Evolutionary conservation across 2,888 invertebrate species (phyloP).

Genomic region (Cyaniris semiargus): DNA sequence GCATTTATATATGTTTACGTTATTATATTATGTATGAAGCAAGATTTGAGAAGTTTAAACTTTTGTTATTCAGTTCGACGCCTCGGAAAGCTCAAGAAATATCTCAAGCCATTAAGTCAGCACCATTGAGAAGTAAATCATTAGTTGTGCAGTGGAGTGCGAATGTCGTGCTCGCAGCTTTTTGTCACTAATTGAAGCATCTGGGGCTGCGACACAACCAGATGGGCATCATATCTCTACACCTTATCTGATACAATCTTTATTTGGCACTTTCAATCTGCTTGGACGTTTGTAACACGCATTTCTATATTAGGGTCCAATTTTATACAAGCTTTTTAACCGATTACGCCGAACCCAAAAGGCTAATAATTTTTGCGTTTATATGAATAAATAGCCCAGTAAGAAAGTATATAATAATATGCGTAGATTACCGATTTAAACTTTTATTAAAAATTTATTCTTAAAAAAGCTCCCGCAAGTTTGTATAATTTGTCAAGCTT

Average conservation of each 20-base stretch:
- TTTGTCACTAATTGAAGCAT: background rate
- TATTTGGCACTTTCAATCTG: constrained; percentile 33
- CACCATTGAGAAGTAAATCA: background rate
- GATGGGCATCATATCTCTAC: constrained; percentile 32
- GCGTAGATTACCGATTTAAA: too few species aligned
- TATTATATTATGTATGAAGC: background rate
- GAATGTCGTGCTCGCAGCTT: background rate
- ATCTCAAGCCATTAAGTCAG: background rate
- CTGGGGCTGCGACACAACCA: constrained; percentile 21
- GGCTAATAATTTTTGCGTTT: background rate
- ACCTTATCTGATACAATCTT: constrained; percentile 47
- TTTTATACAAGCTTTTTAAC: background rate
- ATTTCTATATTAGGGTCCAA: background rate
- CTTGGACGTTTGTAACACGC: background rate
- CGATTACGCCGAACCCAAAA: background rate
- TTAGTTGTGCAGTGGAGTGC: background rate
- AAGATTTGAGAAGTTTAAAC: background rate
- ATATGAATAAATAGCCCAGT: background rate
- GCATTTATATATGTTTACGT: background rate
- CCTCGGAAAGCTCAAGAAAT: background rate
- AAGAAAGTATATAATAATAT: background rate
- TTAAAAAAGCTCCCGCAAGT: background rate
- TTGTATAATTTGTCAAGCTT: background rate
- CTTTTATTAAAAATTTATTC: too few species aligned
- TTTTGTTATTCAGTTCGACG: background rate